Percentiles rank a stretch among this genome's conserved stretches.
Conservation (phyloP, 1,140 invertebrate genomes). For the Cryptotermes secundus region DNA sequence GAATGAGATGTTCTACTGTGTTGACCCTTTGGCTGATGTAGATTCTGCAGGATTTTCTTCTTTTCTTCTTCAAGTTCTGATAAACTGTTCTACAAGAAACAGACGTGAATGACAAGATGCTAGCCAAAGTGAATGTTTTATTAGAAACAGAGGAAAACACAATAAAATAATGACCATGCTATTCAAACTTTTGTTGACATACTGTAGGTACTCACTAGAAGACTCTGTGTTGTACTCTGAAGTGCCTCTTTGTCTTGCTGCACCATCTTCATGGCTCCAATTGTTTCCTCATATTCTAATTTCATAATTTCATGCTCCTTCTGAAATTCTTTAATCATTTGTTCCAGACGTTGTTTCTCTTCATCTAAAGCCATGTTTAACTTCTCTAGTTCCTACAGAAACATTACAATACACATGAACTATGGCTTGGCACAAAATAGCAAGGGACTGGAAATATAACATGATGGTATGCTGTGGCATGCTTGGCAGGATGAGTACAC, state of each 20-base stretch:
- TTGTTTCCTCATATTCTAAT: constrained; percentile 36
- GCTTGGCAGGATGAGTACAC: no score
- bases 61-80: constrained; percentile 34
- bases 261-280: constrained; percentile 35
- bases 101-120: no score
- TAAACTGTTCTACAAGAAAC: constrained; percentile 26
- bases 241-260: constrained; percentile 35
- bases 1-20: not conserved
- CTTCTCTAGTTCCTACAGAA: constrained; percentile 33
- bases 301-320: constrained; percentile 35
- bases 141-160: no score
- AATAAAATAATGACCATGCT: no score
- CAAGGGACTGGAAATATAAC: no score
- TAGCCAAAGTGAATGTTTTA: no score
- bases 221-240: constrained; percentile 29
- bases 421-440: no score
- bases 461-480: no score
- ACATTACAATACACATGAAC: not conserved
- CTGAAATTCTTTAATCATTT: constrained; percentile 34
- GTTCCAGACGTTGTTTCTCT: constrained; percentile 35
- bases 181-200: not conserved
- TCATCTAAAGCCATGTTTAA: constrained; percentile 34
- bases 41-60: constrained; percentile 29
- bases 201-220: constrained; percentile 24
- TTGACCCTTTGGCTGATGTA: constrained; percentile 23